Evolutionary conservation across 2,797 vertebrate genomes (phyloP).

Genomic region (Acipenser transmontanus): DNA sequence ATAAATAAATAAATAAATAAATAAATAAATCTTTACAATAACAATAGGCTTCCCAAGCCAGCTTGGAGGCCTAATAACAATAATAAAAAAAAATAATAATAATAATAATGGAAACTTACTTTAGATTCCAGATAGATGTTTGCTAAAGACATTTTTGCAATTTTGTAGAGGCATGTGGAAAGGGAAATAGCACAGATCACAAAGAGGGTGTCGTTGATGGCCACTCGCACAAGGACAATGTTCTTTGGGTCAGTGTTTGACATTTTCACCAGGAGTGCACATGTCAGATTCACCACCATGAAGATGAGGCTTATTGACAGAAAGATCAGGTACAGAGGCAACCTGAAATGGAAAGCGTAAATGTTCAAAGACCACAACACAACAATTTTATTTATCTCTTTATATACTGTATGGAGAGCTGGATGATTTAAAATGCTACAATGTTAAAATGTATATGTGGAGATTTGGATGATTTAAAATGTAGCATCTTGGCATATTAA

Average conservation of each 20-base stretch:
- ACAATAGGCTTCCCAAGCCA: too few relatives aligned
- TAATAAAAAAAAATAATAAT: too few relatives aligned
- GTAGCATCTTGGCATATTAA: too few relatives aligned
- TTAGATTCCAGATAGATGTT: conserved; percentile 72
- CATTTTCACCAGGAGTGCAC: conserved; percentile 62
- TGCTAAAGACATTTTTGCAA: conserved; percentile 71
- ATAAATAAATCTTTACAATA: too few relatives aligned
- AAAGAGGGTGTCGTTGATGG: conserved; percentile 65
- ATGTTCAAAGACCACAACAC: not conserved
- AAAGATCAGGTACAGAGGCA: conserved; percentile 60
- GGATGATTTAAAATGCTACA: too few relatives aligned
- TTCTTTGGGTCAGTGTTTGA: conserved; percentile 53
- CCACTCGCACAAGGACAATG: conserved; percentile 63
- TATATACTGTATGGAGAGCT: too few relatives aligned
- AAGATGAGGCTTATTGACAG: conserved; percentile 63
- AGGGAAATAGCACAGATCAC: conserved; percentile 66
- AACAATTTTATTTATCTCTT: too few relatives aligned
- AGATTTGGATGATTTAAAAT: too few relatives aligned
- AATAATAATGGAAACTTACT: conserved; percentile 39
- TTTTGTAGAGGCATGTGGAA: conserved; percentile 68
- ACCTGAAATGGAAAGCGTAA: conserved; percentile 38
- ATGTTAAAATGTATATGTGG: too few relatives aligned
- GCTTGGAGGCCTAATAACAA: too few relatives aligned
- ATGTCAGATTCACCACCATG: conserved; percentile 67
- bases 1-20: too few relatives aligned